phyloP scores from a whole-genome alignment of 2,797 vertebrate genomes.

The Enteromius thamalakanensis region DNA sequence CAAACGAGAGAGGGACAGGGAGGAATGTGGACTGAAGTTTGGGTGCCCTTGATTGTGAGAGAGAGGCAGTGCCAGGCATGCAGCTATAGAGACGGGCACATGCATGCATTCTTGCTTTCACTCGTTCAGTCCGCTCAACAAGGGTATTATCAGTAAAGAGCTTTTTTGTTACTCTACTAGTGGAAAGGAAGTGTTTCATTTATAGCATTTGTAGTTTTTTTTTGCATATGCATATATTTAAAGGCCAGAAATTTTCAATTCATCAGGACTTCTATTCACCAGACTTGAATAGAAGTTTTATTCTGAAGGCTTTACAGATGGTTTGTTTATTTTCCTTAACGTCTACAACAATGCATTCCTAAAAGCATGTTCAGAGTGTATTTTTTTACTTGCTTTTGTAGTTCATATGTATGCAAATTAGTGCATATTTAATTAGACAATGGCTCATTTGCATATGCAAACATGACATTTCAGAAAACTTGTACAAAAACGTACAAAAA shows the following conservation, averaged over 20 bases:
- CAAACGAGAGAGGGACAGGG: conserved; percentile 17
- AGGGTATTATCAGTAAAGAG: neutral
- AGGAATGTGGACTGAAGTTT: conserved; percentile 57
- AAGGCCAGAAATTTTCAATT: neutral
- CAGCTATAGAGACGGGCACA: conserved; percentile 19
- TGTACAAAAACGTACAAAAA: neutral
- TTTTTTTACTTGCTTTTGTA: neutral
- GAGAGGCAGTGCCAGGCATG: conserved; percentile 38
- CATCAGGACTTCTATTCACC: neutral
- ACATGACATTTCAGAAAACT: neutral
- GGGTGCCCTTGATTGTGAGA: conserved; percentile 26
- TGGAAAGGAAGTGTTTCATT: neutral
- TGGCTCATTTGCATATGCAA: neutral
- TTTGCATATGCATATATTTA: neutral
- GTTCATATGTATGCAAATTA: neutral
- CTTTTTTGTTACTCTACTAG: neutral
- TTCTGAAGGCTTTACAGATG: neutral
- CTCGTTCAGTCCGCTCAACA: neutral
- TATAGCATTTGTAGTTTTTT: neutral
- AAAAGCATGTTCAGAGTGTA: neutral
- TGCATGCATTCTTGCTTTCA: conserved; percentile 2
- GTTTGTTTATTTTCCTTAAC: neutral
- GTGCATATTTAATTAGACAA: neutral
- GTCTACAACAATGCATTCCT: neutral
- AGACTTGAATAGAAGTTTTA: neutral